Base-by-base conservation (phyloP, 2,113 vertebrate genomes). In the Lathamus discolor region DNA sequence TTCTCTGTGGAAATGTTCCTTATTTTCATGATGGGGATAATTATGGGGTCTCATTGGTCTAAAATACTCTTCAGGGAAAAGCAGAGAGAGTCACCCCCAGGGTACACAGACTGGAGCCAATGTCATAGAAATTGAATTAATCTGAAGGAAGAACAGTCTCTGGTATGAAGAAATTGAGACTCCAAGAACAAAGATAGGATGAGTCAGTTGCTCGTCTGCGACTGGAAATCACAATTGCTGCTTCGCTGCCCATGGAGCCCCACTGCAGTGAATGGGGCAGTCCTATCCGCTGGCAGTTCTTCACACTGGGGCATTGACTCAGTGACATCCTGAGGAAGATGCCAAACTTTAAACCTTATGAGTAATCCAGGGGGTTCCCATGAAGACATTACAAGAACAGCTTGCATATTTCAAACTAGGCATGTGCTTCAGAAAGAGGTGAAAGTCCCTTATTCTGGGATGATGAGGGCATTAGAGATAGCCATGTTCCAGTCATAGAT, bases 301-400 rank as follows among this genome's bases (percentile, higher is more conserved):
- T 83, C 76, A 54, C 2, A 12, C 48, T 55, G 55, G 19, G 22
- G 52, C 62, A 44, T 52, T 86, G 66, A 76, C 31, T 96, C 88
- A 86, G 43, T 49, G 82, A 11, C 2, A 6, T 54, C 35, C 24
- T 70, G 49, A 80, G 68, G 31, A 63, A 90, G 31, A 13, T 77
- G 83, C 41, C 88, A 89, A 51, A 82, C 87, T 85, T 43, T 43
- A 82, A 94, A 92, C 20, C 44, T 59, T 73, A 11, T 57, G 80
- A 84, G 37, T 89, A 91, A 78, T 72, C 48, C 66, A 55, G 64
- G 55, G 55, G 43, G 11, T 44, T 94, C 49, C 13, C 17, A 29
- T 76, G 70, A 96, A 29, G 62, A 66, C 57, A 10, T 82, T 68
- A 78, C 28, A 82, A 55, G 73, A 93, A 46, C 62, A 76, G 39